Percentiles rank a stretch among this genome's conserved stretches.
These are phyloP conservation scores for Aphelenchoides fujianensis DNA, from an alignment of 1,140 invertebrate species.

Conservation along the genomic window DNA sequence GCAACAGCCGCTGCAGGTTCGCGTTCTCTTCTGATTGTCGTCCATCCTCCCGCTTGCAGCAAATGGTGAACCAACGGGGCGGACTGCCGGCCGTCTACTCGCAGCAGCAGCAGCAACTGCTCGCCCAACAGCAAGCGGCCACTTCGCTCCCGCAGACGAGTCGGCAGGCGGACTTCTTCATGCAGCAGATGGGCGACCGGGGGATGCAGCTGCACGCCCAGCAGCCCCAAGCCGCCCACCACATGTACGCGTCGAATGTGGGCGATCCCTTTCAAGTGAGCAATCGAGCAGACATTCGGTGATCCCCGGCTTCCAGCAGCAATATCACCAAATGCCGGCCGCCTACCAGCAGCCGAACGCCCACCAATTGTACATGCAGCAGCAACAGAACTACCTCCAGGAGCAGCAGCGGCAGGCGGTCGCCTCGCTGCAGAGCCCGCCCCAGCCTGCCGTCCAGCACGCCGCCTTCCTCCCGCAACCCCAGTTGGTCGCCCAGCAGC, in stretches of 20 bases:
- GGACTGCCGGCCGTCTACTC: background rate
- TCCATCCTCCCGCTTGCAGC: background rate
- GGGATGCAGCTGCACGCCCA: constrained; percentile 4
- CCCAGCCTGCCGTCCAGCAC: background rate
- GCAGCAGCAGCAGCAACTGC: constrained; percentile 1
- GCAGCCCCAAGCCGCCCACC: background rate
- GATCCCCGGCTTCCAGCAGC: background rate
- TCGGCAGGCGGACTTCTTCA: background rate
- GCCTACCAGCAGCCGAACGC: background rate
- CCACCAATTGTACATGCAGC: background rate
- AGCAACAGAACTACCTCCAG: background rate
- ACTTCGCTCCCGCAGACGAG: background rate
- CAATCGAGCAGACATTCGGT: no score
- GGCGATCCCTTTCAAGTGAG: background rate
- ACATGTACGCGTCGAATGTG: background rate
- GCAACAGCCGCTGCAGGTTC: background rate
- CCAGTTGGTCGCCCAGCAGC: background rate
- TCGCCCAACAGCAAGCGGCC: background rate
- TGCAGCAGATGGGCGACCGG: background rate
- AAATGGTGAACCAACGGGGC: background rate
- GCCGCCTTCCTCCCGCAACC: background rate
- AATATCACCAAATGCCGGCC: background rate
- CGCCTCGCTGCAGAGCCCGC: background rate
- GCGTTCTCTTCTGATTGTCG: background rate
- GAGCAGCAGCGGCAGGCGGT: background rate